Percentiles rank a stretch among this genome's conserved stretches.
Conservation (phyloP, 2,113 vertebrate genomes). For the Rhynchopsitta pachyrhyncha region DNA sequence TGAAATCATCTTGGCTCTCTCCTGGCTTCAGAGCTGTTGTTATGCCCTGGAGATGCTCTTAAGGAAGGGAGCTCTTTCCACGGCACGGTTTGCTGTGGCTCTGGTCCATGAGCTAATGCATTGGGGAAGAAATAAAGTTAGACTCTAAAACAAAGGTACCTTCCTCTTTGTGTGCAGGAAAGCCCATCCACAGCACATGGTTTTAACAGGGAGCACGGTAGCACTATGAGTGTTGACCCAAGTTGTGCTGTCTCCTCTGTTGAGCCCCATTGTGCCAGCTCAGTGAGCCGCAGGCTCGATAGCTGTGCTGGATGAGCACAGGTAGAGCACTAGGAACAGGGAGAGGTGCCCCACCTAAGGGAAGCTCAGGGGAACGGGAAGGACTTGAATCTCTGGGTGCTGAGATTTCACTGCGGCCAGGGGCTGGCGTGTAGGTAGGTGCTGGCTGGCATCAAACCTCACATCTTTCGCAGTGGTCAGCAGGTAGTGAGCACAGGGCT, state of each 20-base stretch:
- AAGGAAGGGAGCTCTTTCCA: not conserved
- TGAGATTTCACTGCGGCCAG: not conserved
- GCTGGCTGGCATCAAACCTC: not conserved
- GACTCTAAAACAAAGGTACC: not conserved
- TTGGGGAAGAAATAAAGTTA: not conserved
- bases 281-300: fast-evolving
- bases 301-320: fast-evolving
- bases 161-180: not conserved
- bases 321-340: not conserved
- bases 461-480: not conserved
- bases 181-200: not conserved
- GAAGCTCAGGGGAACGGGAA: not conserved
- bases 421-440: fast-evolving
- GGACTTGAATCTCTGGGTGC: not conserved
- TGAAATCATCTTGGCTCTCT: not conserved
- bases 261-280: not conserved
- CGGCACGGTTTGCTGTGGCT: not conserved
- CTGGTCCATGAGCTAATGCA: fast-evolving
- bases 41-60: not conserved
- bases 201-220: not conserved
- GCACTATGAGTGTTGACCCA: not conserved
- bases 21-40: not conserved
- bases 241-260: not conserved
- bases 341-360: fast-evolving
- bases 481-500: not conserved